phyloP scores from a whole-genome alignment of 2,888 invertebrate genomes.

The Zaprionus bogoriensis region DNA sequence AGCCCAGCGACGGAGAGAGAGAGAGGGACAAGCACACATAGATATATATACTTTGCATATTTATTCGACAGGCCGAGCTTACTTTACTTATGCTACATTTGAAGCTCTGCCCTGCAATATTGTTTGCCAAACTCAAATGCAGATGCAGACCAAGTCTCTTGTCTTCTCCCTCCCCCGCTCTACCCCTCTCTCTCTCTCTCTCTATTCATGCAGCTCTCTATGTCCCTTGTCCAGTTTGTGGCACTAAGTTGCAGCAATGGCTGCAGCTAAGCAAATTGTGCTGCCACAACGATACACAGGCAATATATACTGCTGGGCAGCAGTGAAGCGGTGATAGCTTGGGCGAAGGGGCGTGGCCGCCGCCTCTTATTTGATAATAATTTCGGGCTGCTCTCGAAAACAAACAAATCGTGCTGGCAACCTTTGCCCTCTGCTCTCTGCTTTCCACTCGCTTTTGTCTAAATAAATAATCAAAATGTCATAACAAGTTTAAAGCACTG shows the following conservation, averaged over 20 bases:
- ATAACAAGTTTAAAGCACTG: constrained; percentile 57
- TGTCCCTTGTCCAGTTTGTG: constrained; percentile 25
- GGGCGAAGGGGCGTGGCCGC: no score
- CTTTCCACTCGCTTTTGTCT: constrained; percentile 65
- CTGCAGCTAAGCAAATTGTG: constrained; percentile 33
- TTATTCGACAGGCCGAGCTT: constrained; percentile 74
- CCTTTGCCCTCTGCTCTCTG: not conserved
- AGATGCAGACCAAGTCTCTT: not conserved
- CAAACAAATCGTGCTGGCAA: constrained; percentile 60
- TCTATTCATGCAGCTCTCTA: no score
- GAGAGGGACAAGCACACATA: not conserved
- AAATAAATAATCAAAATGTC: constrained; percentile 77
- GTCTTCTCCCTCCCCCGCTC: not conserved
- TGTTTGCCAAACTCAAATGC: constrained; percentile 62
- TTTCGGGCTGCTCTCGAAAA: constrained; percentile 52
- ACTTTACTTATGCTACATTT: constrained; percentile 78
- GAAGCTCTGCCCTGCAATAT: constrained; percentile 48
- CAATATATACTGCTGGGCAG: not conserved
- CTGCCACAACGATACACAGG: constrained; percentile 7
- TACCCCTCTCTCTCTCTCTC: constrained; percentile 11
- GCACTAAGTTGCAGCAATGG: constrained; percentile 44
- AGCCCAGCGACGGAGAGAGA: constrained; percentile 2
- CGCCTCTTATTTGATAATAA: constrained; percentile 78
- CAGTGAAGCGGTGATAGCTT: no score
- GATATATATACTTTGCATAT: constrained; percentile 62